Base-by-base conservation (phyloP, 2,888 invertebrate species). In the Phaonia tiefii region DNA sequence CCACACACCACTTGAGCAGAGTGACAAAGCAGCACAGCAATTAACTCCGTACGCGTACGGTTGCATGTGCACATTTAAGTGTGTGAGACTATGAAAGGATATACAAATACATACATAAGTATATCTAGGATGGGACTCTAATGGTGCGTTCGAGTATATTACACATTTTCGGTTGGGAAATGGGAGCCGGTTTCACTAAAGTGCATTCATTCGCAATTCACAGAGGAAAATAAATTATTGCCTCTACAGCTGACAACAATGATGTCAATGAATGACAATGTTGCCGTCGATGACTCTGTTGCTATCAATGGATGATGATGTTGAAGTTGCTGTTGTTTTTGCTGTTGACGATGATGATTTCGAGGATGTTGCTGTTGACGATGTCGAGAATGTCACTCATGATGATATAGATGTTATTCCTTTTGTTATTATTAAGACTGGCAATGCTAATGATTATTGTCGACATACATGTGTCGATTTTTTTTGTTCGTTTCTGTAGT, bases 151-250 rank as follows among this genome's bases (percentile, higher is more conserved):
- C 8, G 31, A 31, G 31, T 31, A 31, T 31, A n/a, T n/a, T 8
- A 31, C 31, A 31, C 31, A 31, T 31, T 31, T 66, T 46, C 31
- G 39, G 17, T 31, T 46, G 58, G 67, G 31, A 60, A 75, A 37
- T 75, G 37, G 67, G n/a, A n/a, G 26, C 56, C 17, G 46, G 67
- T 60, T 58, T 31, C 67, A 49, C 56, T 75, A 46, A 75, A 75
- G 58, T 75, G 75, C 75, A 75, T 69, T 75, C 75, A 75, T 69
- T 75, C 26, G 49, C 58, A 75, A 49, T 75, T 75, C 58, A 67
- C 58, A 58, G 11, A 67, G 58, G 46, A 39, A 67, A 60, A 67
- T 39, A 69, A 67, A 75, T 75, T 75, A 75, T 69, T 75, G 60
- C 75, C 65, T 42, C 13, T 49, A 69, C 49, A 60, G 13, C 15